Evolutionary conservation across 2,888 invertebrate species (phyloP).

Genomic region (Arctia plantaginis): DNA sequence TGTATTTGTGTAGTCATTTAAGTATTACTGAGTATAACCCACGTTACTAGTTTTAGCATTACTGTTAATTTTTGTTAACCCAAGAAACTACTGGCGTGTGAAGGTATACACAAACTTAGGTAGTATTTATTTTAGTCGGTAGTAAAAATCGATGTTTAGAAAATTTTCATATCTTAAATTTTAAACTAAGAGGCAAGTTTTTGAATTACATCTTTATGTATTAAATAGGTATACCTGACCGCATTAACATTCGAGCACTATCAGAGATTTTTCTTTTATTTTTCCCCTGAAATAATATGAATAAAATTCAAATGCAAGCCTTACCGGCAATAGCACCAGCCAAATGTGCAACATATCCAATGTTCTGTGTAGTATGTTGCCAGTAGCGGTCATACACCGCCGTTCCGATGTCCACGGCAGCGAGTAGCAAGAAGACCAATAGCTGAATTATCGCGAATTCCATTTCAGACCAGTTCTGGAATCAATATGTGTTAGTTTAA

Average conservation of each 20-base stretch:
- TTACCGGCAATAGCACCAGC: constrained; percentile 96
- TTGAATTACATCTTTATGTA: no score
- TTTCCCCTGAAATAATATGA: not conserved
- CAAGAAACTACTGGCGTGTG: no score
- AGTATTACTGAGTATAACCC: not conserved
- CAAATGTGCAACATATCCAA: constrained; percentile 97
- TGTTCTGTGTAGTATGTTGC: constrained; percentile 89
- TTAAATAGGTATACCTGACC: not conserved
- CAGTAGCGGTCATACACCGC: constrained; percentile 96
- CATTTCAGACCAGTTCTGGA: constrained; percentile 99
- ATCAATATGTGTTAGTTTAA: constrained; percentile 34
- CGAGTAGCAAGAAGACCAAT: constrained; percentile 92
- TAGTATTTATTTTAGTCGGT: no score
- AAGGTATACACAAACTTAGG: no score
- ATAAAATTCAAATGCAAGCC: not conserved
- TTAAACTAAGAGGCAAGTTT: no score
- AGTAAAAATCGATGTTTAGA: no score
- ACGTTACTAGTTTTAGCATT: no score
- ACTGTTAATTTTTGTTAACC: no score
- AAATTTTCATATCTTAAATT: no score
- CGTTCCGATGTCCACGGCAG: constrained; percentile 94
- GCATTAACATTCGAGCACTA: not conserved
- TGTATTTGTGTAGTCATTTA: not conserved
- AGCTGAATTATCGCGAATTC: constrained; percentile 95
- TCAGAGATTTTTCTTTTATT: not conserved